Percentiles rank a stretch among this genome's conserved stretches.
Evolutionary conservation across 2,113 vertebrate species (phyloP).

Genomic region (Paedocypris sp.): DNA sequence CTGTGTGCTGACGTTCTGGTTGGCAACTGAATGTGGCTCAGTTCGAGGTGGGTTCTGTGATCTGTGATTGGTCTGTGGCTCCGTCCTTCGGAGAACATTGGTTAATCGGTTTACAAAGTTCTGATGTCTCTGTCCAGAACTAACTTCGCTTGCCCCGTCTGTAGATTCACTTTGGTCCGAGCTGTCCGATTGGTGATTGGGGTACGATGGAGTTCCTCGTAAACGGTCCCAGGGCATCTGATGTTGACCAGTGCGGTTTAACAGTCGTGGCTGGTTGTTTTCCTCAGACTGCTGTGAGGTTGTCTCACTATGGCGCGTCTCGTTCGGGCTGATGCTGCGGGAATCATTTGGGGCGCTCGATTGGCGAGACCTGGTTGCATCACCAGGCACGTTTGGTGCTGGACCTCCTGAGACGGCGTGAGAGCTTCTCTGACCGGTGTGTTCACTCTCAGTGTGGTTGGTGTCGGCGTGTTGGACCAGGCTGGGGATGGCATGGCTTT

Average conservation of each 20-base stretch:
- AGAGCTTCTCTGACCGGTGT: not conserved
- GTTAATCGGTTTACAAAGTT: no score
- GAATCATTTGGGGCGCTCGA: slow-evolving; percentile 39
- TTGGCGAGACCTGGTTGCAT: not conserved
- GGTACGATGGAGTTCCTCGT: slow-evolving; percentile 57
- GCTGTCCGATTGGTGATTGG: slow-evolving; percentile 23
- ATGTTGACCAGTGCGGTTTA: not conserved
- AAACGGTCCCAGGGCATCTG: slow-evolving; percentile 56
- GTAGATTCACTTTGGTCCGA: not conserved
- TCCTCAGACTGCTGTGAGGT: slow-evolving; percentile 41
- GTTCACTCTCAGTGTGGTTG: not conserved
- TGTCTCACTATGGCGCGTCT: slow-evolving; percentile 28
- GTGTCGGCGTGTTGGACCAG: not conserved
- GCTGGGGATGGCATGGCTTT: not conserved
- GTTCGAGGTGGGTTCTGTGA: slow-evolving; percentile 30
- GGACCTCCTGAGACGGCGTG: slow-evolving; percentile 22
- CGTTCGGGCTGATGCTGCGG: slow-evolving; percentile 30
- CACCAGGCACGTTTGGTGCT: not conserved
- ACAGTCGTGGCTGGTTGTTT: slow-evolving; percentile 4
- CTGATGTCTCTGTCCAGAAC: no score
- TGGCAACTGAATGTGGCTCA: slow-evolving; percentile 19
- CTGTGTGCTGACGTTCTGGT: slow-evolving; percentile 34
- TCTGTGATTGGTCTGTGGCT: slow-evolving; percentile 17
- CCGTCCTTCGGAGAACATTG: not conserved
- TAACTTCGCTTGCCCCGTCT: not conserved